Conservation (phyloP, 2,113 vertebrate species). For the Phylloscopus trochiloides region DNA sequence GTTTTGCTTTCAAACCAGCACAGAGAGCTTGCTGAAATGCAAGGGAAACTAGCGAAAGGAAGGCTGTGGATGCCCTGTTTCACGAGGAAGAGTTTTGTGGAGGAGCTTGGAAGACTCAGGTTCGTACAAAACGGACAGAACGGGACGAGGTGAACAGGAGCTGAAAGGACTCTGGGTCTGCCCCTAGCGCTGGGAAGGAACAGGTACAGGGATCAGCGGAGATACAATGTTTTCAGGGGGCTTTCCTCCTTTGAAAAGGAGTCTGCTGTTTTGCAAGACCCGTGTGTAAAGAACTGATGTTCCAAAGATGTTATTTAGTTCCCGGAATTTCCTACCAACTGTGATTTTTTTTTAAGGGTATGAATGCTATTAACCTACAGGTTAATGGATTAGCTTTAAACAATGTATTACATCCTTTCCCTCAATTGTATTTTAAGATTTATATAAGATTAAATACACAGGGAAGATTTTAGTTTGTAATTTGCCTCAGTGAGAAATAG, state of each 20-base stretch:
- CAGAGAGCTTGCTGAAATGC: background rate
- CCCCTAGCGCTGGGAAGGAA: background rate
- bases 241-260: background rate
- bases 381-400: background rate
- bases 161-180: background rate
- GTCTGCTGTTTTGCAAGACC: background rate
- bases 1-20: too few relatives aligned
- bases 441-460: background rate
- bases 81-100: background rate
- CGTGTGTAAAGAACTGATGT: background rate
- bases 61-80: background rate
- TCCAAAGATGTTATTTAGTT: background rate
- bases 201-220: background rate
- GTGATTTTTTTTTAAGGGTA: background rate
- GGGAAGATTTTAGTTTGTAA: background rate
- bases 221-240: background rate
- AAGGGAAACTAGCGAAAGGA: background rate
- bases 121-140: background rate
- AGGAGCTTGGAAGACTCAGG: background rate
- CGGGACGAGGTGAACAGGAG: background rate
- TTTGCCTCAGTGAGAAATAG: background rate
- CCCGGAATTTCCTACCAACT: background rate
- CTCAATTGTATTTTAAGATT: background rate
- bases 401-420: background rate
- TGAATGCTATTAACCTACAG: background rate